phyloP scores from a whole-genome alignment of 2,797 vertebrate genomes.

The Notamacropus eugenii region DNA sequence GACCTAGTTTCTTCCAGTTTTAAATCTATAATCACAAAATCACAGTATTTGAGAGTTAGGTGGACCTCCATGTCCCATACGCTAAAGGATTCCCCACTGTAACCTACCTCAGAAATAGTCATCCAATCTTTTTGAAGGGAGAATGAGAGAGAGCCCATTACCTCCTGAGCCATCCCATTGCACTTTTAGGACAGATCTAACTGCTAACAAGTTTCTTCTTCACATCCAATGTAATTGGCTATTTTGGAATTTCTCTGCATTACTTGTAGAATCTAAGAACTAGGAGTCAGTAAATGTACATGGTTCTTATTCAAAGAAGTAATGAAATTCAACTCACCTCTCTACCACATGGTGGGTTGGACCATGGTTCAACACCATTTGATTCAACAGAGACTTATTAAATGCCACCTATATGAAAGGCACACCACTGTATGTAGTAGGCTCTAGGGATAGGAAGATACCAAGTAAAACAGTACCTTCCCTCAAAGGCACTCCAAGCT shows the following conservation, averaged over 20 bases:
- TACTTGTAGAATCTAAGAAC: background rate
- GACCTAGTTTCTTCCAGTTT: background rate
- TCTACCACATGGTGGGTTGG: slow-evolving; percentile 30
- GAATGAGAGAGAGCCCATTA: background rate
- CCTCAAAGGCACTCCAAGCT: background rate
- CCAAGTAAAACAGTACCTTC: background rate
- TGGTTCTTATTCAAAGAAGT: slow-evolving; percentile 31
- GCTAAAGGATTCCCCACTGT: background rate
- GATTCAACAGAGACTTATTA: background rate
- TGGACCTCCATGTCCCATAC: background rate
- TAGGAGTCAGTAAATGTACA: background rate
- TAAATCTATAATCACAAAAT: background rate
- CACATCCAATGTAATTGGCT: background rate
- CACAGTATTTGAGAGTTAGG: background rate
- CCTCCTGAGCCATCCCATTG: background rate
- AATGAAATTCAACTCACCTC: background rate
- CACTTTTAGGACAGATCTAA: background rate
- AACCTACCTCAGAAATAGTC: background rate
- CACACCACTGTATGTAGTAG: background rate
- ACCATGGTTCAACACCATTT: background rate
- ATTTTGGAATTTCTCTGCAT: background rate
- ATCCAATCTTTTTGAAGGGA: background rate
- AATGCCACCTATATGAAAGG: background rate
- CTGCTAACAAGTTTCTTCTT: background rate
- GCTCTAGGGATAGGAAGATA: background rate